A percentile compares a stretch with the other conserved stretches of the same genome.
phyloP scores from a whole-genome alignment of 2,888 invertebrate genomes.

The Gasteruption jaculator region DNA sequence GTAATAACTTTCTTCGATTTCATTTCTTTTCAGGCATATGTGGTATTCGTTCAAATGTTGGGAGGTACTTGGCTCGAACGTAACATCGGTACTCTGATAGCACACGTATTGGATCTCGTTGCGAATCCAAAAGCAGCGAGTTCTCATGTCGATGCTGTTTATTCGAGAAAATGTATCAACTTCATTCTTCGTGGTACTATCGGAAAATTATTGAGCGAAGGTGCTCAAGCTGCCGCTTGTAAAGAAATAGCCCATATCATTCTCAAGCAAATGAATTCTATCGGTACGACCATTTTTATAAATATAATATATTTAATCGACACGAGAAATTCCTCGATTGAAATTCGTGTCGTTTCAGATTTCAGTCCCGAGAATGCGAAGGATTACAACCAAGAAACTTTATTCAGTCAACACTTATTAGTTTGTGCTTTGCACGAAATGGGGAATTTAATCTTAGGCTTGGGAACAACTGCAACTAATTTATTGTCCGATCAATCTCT shows the following conservation, averaged over 20 bases:
- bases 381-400: conserved; percentile 84
- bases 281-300: no score
- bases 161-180: conserved; percentile 94
- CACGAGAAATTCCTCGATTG: no score
- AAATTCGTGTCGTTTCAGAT: conserved; percentile 56
- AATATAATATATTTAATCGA: neutral
- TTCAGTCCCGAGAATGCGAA: conserved; percentile 90
- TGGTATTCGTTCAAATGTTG: conserved; percentile 89
- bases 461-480: conserved; percentile 93
- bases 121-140: conserved; percentile 94
- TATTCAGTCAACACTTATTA: conserved; percentile 84
- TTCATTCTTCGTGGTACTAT: conserved; percentile 89
- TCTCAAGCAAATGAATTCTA: conserved; percentile 91
- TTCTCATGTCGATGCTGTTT: conserved; percentile 96
- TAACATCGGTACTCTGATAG: conserved; percentile 80
- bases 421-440: conserved; percentile 94
- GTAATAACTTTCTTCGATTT: conserved; percentile 11
- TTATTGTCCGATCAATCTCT: conserved; percentile 83
- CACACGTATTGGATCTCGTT: conserved; percentile 87
- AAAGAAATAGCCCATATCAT: conserved; percentile 91
- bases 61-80: conserved; percentile 94
- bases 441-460: conserved; percentile 80
- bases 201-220: conserved; percentile 93
- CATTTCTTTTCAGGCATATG: conserved; percentile 73
- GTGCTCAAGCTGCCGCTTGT: conserved; percentile 92